Conservation (phyloP, 2,113 vertebrate species). For the Amblyornis subalaris region DNA sequence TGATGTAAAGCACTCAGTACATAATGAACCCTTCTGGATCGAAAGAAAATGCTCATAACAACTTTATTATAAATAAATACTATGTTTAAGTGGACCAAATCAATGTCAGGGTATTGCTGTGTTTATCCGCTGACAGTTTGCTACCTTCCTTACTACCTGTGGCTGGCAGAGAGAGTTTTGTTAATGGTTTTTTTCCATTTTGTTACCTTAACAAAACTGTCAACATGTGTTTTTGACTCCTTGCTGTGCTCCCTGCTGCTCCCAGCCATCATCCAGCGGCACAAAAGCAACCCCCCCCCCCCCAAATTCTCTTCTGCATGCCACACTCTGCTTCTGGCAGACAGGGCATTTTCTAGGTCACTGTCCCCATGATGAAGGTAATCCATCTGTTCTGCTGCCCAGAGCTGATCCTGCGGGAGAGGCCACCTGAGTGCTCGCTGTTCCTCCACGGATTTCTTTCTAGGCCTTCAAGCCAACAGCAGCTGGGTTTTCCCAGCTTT, state of each 20-base stretch:
- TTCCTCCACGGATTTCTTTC: background rate
- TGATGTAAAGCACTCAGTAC: background rate
- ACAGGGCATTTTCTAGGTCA: background rate
- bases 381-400: background rate
- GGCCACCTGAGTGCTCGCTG: fast-evolving
- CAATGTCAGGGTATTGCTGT: background rate
- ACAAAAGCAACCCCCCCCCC: background rate
- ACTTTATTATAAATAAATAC: background rate
- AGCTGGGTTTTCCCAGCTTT: background rate
- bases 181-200: background rate
- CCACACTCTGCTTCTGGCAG: background rate
- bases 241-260: background rate
- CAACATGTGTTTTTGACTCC: background rate
- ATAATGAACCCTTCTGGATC: background rate
- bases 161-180: background rate
- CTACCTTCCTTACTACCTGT: background rate
- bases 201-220: background rate
- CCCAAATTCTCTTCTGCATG: background rate
- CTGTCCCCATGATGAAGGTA: background rate
- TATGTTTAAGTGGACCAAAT: background rate
- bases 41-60: background rate
- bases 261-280: background rate
- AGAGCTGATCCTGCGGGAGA: background rate
- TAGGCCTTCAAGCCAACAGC: fast-evolving
- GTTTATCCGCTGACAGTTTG: background rate